phyloP scores from a whole-genome alignment of 2,888 invertebrate species.

The Oxytorus armatus region DNA sequence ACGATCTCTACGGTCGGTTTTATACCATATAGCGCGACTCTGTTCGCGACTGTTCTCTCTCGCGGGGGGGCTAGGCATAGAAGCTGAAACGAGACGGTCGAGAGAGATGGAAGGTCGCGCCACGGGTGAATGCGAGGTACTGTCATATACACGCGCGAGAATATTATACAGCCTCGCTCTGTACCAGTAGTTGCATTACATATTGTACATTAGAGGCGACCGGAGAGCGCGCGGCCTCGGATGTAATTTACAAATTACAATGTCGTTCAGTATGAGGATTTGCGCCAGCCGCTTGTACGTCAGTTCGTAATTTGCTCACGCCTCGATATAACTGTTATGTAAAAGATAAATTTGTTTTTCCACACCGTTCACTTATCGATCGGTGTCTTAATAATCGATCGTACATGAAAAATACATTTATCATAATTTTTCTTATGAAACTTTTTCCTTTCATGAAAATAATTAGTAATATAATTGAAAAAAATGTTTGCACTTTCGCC shows the following conservation, averaged over 20 bases:
- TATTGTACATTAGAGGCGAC: constrained; percentile 2
- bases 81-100: constrained; percentile 17
- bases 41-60: constrained; percentile 44
- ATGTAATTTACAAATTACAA: constrained; percentile 79
- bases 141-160: constrained; percentile 42
- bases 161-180: constrained; percentile 42
- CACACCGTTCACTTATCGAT: constrained; percentile 12
- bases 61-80: neutral
- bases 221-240: constrained; percentile 38
- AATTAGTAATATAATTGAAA: too few relatives aligned
- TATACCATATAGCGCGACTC: too few relatives aligned
- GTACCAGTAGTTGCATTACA: neutral
- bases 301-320: constrained; percentile 22
- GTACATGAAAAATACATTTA: neutral
- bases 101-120: constrained; percentile 57
- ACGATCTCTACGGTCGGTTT: too few relatives aligned
- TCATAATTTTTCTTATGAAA: neutral
- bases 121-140: constrained; percentile 50
- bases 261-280: constrained; percentile 73
- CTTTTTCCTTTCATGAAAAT: neutral
- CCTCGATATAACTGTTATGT: constrained; percentile 4
- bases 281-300: constrained; percentile 28
- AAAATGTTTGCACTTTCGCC: neutral
- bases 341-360: constrained; percentile 20
- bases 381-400: neutral